Base-by-base conservation (phyloP, 2,113 vertebrate genomes). In the Ctenomys sociabilis region DNA sequence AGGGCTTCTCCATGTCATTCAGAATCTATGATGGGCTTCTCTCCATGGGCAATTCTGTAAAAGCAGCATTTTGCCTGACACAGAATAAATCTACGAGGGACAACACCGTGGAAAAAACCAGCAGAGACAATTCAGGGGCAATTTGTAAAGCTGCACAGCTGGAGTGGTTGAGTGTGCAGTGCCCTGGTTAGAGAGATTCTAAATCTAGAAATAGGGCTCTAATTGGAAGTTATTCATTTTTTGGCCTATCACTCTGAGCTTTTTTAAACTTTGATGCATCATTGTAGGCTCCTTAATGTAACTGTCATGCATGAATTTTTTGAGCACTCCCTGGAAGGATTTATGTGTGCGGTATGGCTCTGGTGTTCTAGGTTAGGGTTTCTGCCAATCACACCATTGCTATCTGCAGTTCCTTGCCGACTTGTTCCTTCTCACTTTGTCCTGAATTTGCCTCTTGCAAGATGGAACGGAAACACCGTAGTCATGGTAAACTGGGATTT, bases 11-110 rank as follows among this genome's bases (percentile, higher is more conserved):
- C 5, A 0, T 28, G 75, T 57, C 1, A 0, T 16, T 45, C 52
- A n/a, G 88, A 14, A 77, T 80, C 80, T 45, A 5, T 45, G 81
- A 89, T 1, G 26, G 49, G 73, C 68, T 59, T 9, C 80, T 94
- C 43, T 90, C 73, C 17, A 0, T 11, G 63, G 82, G 66, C 52
- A 11, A 64, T 59, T 78, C 80, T 84, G 72, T 88, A 54, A 95
- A 93, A 96, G 59, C 49, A 52, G 85, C 75, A 66, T 24, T 95
- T 81, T 52, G 88, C 66, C 91, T 16, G 80, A 95, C 70, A 66
- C 14, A 1, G 2, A 54, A 90, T 89, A 61, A 96, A 92, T 93
- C 75, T 32, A 22, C 22, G 5, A 7, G 73, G 35, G 16, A 35
- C 16, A 7, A 1, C 4, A 5, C 7, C 40, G 13, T 32, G n/a